phyloP scores from a whole-genome alignment of 1,140 invertebrate genomes.

The Tetranychus urticae region DNA sequence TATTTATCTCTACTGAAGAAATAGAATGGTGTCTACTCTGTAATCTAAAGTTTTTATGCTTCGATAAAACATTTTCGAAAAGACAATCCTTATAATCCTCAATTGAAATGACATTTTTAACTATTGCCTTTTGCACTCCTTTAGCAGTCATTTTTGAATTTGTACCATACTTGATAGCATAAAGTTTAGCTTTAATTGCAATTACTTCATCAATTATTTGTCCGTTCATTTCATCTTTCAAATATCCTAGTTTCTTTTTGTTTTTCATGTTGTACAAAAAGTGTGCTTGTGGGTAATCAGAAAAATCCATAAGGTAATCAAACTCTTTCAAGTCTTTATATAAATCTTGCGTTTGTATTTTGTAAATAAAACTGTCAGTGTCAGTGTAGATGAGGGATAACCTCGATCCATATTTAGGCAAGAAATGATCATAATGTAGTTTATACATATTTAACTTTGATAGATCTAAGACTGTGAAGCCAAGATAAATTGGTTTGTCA shows the following conservation, averaged over 20 bases:
- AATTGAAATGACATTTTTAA: not conserved
- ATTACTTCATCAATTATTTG: constrained; percentile 20
- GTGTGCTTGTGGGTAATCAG: constrained; percentile 11
- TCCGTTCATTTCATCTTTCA: constrained; percentile 26
- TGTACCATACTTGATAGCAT: not conserved
- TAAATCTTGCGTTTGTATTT: constrained; percentile 11
- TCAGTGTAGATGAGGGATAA: constrained; percentile 11
- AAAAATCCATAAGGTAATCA: constrained; percentile 10
- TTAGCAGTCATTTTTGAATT: not conserved
- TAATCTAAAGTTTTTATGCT: not conserved
- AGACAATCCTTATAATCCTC: not conserved
- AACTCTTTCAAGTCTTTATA: constrained; percentile 10
- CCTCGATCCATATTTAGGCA: constrained; percentile 10
- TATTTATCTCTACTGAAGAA: not conserved
- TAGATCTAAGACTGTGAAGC: constrained; percentile 14
- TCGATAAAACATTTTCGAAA: not conserved
- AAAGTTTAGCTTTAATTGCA: constrained; percentile 20
- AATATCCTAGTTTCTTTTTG: constrained; percentile 25
- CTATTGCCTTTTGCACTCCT: not conserved
- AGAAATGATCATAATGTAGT: constrained; percentile 17
- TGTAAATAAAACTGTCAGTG: constrained; percentile 10
- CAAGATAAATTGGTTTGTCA: constrained; percentile 16
- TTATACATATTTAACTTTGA: constrained; percentile 16
- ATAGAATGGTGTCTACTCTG: not conserved
- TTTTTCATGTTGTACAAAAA: constrained; percentile 15